Conservation (phyloP, 23 tunicate genomes). For the Ascidia mentula region DNA sequence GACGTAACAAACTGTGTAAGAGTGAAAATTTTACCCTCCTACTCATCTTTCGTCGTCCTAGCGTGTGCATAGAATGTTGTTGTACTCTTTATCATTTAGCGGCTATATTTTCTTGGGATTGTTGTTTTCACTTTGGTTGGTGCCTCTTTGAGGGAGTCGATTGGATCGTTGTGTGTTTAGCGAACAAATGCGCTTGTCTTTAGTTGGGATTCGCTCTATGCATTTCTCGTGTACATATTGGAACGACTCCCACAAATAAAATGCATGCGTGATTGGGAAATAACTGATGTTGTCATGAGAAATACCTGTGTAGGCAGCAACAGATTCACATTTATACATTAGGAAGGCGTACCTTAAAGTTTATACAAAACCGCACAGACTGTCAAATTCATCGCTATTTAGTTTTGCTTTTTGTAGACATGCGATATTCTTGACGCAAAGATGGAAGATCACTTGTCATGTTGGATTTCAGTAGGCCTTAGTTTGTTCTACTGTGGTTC, state of each 20-base stretch:
- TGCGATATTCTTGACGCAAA: too few species aligned
- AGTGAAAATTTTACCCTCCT: constrained; percentile 1
- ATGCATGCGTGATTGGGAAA: constrained; percentile 7
- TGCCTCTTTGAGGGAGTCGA: neutral
- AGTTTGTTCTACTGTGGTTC: too few species aligned
- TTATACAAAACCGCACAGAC: too few species aligned
- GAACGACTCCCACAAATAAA: neutral
- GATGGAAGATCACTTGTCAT: too few species aligned
- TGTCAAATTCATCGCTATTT: too few species aligned
- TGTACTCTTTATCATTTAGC: neutral
- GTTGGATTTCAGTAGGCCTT: too few species aligned
- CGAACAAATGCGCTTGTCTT: constrained; percentile 4
- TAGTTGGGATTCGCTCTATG: constrained; percentile 1
- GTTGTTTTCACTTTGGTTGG: constrained; percentile 12
- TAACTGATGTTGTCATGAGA: too few species aligned
- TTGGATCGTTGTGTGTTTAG: neutral
- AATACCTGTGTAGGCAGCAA: too few species aligned
- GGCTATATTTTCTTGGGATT: neutral
- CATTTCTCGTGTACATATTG: neutral
- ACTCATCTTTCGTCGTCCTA: too few species aligned
- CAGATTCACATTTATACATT: too few species aligned
- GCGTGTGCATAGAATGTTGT: neutral
- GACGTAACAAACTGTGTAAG: constrained; percentile 13
- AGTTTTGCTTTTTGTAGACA: too few species aligned
- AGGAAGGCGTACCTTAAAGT: too few species aligned